Percentiles rank a stretch among this genome's conserved stretches.
These are phyloP conservation scores for Tetrax tetrax DNA, from an alignment of 2,113 vertebrate genomes.

Conservation along the genomic window DNA sequence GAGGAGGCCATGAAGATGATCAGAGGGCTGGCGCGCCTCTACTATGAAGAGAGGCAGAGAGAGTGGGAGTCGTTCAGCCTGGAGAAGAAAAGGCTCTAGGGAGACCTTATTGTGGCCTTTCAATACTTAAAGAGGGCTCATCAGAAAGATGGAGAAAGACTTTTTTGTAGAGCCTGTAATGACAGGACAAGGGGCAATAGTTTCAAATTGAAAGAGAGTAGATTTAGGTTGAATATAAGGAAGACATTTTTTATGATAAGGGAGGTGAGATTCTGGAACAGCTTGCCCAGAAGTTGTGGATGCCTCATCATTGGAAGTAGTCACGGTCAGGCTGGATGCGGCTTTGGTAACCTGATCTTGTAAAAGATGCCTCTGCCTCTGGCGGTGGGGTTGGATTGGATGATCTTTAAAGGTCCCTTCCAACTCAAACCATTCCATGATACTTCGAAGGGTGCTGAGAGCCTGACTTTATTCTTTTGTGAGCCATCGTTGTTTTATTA, in stretches of 20 bases:
- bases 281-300: background rate
- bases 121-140: background rate
- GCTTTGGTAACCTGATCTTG: background rate
- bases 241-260: background rate
- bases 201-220: background rate
- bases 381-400: background rate
- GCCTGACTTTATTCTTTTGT: background rate
- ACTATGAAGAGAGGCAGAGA: background rate
- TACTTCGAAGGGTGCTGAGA: background rate
- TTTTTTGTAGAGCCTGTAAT: background rate
- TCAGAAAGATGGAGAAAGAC: background rate
- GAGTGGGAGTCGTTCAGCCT: background rate
- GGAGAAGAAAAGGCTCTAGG: background rate
- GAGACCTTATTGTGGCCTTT: background rate
- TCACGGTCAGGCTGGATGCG: background rate
- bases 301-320: background rate
- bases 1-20: background rate
- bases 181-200: background rate
- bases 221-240: background rate
- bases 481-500: background rate
- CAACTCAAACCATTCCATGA: background rate
- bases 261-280: background rate
- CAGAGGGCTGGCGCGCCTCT: background rate
- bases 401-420: background rate
- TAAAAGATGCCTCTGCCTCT: background rate